Evolutionary conservation across 2,113 vertebrate genomes (phyloP).

Genomic region (Peromyscus maniculatus): DNA sequence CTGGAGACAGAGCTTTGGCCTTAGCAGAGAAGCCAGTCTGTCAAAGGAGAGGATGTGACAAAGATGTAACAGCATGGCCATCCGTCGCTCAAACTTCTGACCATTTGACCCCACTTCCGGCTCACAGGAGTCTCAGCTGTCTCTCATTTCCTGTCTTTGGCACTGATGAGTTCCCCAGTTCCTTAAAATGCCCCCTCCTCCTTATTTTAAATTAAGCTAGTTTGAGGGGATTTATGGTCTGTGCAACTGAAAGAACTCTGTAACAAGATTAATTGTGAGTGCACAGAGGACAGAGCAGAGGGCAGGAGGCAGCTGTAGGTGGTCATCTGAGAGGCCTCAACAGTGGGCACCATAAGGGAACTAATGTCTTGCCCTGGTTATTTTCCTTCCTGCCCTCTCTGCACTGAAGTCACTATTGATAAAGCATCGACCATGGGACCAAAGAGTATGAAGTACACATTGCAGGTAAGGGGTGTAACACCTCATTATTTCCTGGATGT

Average conservation of each 20-base stretch:
- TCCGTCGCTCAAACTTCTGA: neutral
- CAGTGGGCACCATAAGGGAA: rapidly evolving
- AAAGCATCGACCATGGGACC: rapidly evolving
- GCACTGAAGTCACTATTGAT: neutral
- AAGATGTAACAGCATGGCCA: rapidly evolving
- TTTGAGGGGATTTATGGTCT: neutral
- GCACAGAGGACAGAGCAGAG: rapidly evolving
- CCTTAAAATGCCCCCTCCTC: neutral
- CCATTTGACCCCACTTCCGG: neutral
- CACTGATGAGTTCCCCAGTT: neutral
- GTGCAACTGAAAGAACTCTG: neutral
- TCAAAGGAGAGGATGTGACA: rapidly evolving
- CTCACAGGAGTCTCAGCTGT: neutral
- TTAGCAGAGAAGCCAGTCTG: neutral
- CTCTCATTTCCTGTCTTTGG: neutral
- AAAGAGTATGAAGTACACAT: rapidly evolving
- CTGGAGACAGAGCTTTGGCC: neutral
- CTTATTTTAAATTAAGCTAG: neutral
- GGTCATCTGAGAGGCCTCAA: rapidly evolving
- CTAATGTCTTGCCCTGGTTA: no score
- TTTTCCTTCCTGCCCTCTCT: no score
- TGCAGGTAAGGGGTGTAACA: rapidly evolving
- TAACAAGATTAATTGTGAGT: neutral
- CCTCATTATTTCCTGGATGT: neutral
- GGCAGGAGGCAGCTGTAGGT: neutral